Base-by-base conservation (phyloP, 2,797 vertebrate genomes). In the Delichon dasypus region DNA sequence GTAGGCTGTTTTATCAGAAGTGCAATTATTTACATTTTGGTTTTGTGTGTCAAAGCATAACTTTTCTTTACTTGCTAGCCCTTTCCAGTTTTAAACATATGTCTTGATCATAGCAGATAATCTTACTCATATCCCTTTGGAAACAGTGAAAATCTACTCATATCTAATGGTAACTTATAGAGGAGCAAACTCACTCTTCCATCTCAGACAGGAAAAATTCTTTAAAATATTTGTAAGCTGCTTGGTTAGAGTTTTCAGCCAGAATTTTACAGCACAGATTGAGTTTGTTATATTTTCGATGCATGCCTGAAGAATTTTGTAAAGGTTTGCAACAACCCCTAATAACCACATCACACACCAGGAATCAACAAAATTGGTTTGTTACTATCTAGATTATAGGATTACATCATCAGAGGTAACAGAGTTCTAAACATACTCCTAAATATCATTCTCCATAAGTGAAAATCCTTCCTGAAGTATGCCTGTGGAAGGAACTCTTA, bases 21-120 rank as follows among this genome's bases (percentile, higher is more conserved):
- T 9, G 32, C 62, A 64, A 81, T 91, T 32, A 94, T 89, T 94
- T 94, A 74, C 42, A 51, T 87, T 94, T 90, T 76, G 66, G 50
- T 80, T 95, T 74, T 88, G 26, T 26, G 51, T 32, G 27, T 57
- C 58, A 68, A 78, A 79, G 70, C 8, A 8, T 71, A n/a, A 42
- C 65, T 96, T 87, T 92, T 60, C 36, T 75, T 91, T 64, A 51
- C 53, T 54, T 74, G 71, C 34, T 45, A 66, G 66, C 72, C 45
- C 4, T 8, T 76, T 70, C 38, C 57, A 26, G 54, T 57, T 66
- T 70, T 84, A 48, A 93, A 62, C 58, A 22, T 60, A 50, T 5
- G 25, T 61, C 77, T 91, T 87, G 34, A 62, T 75, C 22, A 9
- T 6, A 62, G 60, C 29, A 91, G 67, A 66, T 23, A 76, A 73